Percentiles rank a stretch among this genome's conserved stretches.
Evolutionary conservation across 2,797 vertebrate genomes (phyloP).

Genomic region (Leptoclinus maculatus): DNA sequence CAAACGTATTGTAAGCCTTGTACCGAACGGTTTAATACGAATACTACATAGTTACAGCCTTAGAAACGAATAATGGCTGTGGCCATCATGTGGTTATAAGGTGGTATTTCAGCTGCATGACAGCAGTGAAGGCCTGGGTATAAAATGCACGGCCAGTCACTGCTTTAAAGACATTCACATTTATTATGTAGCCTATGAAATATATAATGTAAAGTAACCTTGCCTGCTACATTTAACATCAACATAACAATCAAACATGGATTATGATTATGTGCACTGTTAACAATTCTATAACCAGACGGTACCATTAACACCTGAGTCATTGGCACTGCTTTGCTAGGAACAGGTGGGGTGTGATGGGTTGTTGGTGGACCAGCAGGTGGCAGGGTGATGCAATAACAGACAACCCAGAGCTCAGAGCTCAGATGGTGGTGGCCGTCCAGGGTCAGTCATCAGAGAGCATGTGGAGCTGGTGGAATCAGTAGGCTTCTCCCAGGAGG

Average conservation of each 20-base stretch:
- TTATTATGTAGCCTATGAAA: neutral
- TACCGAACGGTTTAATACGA: too few relatives aligned
- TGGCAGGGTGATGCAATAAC: slow-evolving; percentile 61
- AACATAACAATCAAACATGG: neutral
- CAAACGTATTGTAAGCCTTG: too few relatives aligned
- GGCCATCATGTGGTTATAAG: too few relatives aligned
- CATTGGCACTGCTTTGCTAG: neutral
- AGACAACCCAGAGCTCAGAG: neutral
- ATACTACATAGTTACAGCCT: too few relatives aligned
- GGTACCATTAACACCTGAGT: neutral
- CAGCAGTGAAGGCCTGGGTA: too few relatives aligned
- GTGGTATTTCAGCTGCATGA: too few relatives aligned
- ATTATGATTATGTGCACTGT: neutral
- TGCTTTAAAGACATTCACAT: neutral
- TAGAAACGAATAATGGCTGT: too few relatives aligned
- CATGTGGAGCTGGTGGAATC: neutral
- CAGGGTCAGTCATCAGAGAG: neutral
- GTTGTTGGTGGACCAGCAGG: slow-evolving; percentile 66
- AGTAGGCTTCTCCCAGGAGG: neutral
- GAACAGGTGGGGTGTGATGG: neutral
- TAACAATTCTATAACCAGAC: neutral
- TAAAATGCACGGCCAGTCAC: too few relatives aligned
- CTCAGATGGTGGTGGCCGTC: neutral
- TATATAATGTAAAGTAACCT: neutral
- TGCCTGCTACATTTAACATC: neutral